A percentile compares a stretch with the other conserved stretches of the same genome.
Evolutionary conservation across 2,113 vertebrate species (phyloP).

Genomic region (Actenoides lindsayi): DNA sequence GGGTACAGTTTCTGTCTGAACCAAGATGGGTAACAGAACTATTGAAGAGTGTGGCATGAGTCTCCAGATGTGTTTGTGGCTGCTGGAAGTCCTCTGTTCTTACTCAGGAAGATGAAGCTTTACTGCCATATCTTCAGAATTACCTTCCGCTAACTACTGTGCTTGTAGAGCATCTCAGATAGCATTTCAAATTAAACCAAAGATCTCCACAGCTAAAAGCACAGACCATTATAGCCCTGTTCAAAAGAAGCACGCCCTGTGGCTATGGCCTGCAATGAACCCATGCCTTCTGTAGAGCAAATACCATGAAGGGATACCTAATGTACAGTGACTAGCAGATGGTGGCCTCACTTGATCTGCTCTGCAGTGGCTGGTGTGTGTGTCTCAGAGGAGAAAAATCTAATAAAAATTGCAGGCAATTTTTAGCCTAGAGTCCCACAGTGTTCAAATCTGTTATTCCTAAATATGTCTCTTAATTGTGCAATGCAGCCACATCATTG

Average conservation of each 20-base stretch:
- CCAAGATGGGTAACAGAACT: background rate
- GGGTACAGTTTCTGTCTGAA: background rate
- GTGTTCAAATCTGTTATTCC: background rate
- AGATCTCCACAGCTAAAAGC: background rate
- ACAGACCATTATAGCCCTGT: background rate
- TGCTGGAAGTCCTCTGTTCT: background rate
- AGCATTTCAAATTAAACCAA: background rate
- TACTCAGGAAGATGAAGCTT: background rate
- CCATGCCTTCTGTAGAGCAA: background rate
- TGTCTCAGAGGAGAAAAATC: background rate
- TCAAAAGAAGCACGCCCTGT: background rate
- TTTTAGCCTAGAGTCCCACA: background rate
- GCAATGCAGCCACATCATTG: background rate
- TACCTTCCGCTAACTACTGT: background rate
- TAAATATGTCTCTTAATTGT: background rate
- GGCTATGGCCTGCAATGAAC: background rate
- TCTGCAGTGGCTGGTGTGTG: background rate
- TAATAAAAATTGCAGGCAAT: background rate
- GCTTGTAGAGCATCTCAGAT: background rate
- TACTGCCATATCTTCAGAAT: background rate
- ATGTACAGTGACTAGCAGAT: background rate
- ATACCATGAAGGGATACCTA: background rate
- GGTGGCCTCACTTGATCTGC: background rate
- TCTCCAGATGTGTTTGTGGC: background rate
- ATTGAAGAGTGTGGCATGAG: background rate